Percentiles rank a stretch among this genome's conserved stretches.
phyloP scores from a whole-genome alignment of 2,888 invertebrate species.

The Nebria brevicollis region DNA sequence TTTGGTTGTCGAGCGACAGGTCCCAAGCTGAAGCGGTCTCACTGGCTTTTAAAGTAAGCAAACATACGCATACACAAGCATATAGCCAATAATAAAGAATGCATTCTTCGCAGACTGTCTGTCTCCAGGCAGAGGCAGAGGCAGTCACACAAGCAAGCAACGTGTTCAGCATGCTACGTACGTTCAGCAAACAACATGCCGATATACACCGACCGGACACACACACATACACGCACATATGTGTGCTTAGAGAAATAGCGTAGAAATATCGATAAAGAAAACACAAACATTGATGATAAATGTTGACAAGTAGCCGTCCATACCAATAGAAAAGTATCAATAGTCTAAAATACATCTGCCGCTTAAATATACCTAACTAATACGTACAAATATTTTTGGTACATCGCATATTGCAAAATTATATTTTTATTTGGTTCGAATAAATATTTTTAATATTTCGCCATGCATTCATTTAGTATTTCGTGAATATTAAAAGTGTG shows the following conservation, averaged over 20 bases:
- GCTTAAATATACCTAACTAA: neutral
- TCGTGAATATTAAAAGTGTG: too few species aligned
- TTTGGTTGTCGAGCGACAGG: neutral
- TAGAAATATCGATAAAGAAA: constrained; percentile 2
- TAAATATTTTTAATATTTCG: too few species aligned
- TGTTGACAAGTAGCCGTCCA: neutral
- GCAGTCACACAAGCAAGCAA: neutral
- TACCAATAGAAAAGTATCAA: neutral
- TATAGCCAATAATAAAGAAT: constrained; percentile 38
- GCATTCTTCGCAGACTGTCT: constrained; percentile 47
- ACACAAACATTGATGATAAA: neutral
- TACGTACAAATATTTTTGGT: neutral
- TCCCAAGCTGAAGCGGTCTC: neutral
- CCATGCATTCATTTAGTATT: too few species aligned
- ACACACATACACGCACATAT: neutral
- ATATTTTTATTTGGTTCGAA: too few species aligned
- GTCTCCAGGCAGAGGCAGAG: constrained; percentile 34
- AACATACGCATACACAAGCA: neutral
- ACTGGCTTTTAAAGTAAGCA: neutral
- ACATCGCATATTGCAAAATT: too few species aligned
- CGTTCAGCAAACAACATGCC: constrained; percentile 9
- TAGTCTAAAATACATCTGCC: neutral
- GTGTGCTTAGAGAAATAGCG: neutral
- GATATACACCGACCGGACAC: neutral
- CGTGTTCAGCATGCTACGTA: constrained; percentile 24